Conservation (phyloP, 1,140 invertebrate genomes). For the Campoletis sonorensis region DNA sequence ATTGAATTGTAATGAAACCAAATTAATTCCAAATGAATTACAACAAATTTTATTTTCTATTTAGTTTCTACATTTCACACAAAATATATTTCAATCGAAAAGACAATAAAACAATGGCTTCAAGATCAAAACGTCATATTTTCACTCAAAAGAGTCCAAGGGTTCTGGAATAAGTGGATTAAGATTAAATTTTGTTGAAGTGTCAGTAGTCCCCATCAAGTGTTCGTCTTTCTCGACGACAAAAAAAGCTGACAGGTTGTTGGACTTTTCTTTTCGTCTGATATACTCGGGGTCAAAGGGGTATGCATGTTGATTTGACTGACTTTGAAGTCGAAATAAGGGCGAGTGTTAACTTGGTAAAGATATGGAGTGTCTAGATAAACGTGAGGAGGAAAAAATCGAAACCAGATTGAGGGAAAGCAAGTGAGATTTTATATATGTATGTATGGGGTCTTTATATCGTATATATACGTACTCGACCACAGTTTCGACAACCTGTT, state of each 20-base stretch:
- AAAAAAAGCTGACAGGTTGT: neutral
- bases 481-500: conserved; percentile 55
- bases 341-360: conserved; percentile 3
- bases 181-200: neutral
- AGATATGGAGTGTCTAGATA: neutral
- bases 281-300: neutral
- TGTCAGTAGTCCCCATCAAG: no score
- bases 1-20: no score
- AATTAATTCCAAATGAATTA: no score
- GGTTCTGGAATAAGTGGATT: neutral
- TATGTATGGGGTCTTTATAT: neutral
- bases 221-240: no score
- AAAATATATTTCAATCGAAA: no score
- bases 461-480: neutral
- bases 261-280: conserved; percentile 9
- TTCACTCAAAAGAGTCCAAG: neutral
- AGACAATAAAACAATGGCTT: no score
- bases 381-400: conserved; percentile 25
- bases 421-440: no score
- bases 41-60: no score
- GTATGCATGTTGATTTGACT: conserved; percentile 14
- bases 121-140: no score
- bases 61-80: no score
- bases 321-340: conserved; percentile 12
- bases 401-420: conserved; percentile 17